Conservation (phyloP, 2,113 vertebrate genomes). For the Mustelus asterias region DNA sequence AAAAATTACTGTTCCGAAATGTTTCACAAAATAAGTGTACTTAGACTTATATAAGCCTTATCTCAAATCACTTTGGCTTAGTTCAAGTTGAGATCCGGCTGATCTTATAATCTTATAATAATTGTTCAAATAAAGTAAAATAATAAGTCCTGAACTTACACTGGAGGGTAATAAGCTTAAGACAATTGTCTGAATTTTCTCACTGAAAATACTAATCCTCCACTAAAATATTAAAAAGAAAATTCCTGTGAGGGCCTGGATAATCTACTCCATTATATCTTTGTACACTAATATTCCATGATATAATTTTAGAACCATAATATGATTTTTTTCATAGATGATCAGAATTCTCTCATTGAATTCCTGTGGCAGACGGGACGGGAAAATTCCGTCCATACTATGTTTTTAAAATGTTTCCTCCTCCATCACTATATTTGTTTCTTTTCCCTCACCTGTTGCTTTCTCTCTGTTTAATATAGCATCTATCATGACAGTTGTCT, state of each 20-base stretch:
- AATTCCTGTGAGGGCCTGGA: background rate
- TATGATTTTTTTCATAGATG: background rate
- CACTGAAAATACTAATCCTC: background rate
- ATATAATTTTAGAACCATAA: background rate
- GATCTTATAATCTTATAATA: background rate
- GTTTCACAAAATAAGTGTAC: background rate
- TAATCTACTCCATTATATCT: background rate
- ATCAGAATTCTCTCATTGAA: background rate
- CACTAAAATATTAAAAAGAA: background rate
- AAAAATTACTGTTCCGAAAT: background rate
- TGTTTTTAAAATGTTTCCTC: too few species aligned
- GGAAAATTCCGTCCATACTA: background rate
- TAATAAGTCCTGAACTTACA: background rate
- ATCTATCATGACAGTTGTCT: background rate
- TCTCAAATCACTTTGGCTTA: background rate
- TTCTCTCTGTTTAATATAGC: background rate
- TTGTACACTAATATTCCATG: background rate
- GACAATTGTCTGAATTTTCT: background rate
- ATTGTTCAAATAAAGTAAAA: background rate
- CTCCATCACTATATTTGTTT: background rate
- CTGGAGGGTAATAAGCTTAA: background rate
- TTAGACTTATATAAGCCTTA: background rate
- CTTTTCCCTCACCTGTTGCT: background rate
- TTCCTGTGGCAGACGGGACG: too few species aligned
- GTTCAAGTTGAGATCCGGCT: background rate